Conservation (phyloP, 2,888 invertebrate species). For the Nipponacmea schrenckii region DNA sequence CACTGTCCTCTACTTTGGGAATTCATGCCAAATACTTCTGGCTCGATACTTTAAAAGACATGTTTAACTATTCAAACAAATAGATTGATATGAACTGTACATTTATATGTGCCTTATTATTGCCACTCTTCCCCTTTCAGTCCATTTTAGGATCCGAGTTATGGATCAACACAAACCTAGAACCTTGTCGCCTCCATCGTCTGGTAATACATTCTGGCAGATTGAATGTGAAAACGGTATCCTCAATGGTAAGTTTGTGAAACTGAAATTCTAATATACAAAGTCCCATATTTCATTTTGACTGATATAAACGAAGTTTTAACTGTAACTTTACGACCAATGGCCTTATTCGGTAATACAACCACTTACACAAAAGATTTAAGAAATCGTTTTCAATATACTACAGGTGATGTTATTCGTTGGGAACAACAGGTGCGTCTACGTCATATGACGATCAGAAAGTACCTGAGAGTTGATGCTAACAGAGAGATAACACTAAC, state of each 20-base stretch:
- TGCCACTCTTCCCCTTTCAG: slow-evolving; percentile 40
- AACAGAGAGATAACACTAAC: slow-evolving; percentile 60
- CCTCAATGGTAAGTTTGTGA: slow-evolving; percentile 54
- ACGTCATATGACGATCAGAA: slow-evolving; percentile 66
- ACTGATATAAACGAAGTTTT: neutral
- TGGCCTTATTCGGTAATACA: neutral
- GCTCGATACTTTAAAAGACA: too few species aligned
- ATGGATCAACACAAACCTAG: slow-evolving; percentile 66
- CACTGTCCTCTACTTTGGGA: too few species aligned
- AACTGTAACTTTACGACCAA: neutral
- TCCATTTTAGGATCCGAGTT: slow-evolving; percentile 66
- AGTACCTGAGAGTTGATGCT: slow-evolving; percentile 64
- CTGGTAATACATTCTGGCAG: slow-evolving; percentile 67
- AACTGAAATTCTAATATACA: neutral
- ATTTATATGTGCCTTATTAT: too few species aligned
- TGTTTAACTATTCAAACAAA: too few species aligned
- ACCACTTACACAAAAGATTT: neutral
- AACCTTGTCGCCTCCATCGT: slow-evolving; percentile 65
- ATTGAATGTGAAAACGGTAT: slow-evolving; percentile 65
- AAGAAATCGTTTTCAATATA: neutral
- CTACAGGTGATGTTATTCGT: slow-evolving; percentile 62
- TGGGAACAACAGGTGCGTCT: slow-evolving; percentile 68
- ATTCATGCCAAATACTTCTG: too few species aligned
- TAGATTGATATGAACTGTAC: too few species aligned
- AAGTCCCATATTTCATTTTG: neutral